Conservation (phyloP, 2,797 vertebrate genomes). For the Epinephelus coioides region DNA sequence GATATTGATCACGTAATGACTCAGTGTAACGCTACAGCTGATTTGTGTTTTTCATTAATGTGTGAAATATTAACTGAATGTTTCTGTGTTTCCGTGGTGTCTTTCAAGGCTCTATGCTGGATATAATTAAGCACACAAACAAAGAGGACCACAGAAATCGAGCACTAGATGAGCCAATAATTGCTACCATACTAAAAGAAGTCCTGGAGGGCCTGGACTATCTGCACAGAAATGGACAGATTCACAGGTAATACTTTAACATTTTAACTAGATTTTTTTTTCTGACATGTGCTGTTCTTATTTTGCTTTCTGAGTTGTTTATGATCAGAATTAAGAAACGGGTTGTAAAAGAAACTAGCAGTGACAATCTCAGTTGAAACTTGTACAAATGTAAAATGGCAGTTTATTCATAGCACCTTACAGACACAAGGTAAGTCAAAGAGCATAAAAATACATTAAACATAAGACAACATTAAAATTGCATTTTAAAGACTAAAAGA, state of each 20-base stretch:
- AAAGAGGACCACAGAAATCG: constrained; percentile 94
- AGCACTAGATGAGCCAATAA: constrained; percentile 95
- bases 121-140: constrained; percentile 97
- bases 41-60: constrained; percentile 29
- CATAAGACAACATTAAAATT: too few relatives aligned
- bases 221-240: constrained; percentile 98
- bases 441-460: too few relatives aligned
- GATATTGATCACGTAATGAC: constrained; percentile 23
- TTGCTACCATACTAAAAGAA: constrained; percentile 98
- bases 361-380: too few relatives aligned
- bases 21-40: not conserved
- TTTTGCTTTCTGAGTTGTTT: too few relatives aligned
- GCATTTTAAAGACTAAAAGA: too few relatives aligned
- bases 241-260: constrained; percentile 91
- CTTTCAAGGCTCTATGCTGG: constrained; percentile 95
- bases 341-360: too few relatives aligned
- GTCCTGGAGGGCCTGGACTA: constrained; percentile 98
- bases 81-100: constrained; percentile 31
- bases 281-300: not conserved
- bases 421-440: too few relatives aligned
- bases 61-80: not conserved
- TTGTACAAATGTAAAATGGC: too few relatives aligned
- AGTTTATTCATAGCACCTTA: too few relatives aligned
- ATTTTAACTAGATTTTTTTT: not conserved
- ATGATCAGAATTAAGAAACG: too few relatives aligned